A percentile compares a stretch with the other conserved stretches of the same genome.
Conservation (phyloP, 2,888 invertebrate species). For the Tuta absoluta region DNA sequence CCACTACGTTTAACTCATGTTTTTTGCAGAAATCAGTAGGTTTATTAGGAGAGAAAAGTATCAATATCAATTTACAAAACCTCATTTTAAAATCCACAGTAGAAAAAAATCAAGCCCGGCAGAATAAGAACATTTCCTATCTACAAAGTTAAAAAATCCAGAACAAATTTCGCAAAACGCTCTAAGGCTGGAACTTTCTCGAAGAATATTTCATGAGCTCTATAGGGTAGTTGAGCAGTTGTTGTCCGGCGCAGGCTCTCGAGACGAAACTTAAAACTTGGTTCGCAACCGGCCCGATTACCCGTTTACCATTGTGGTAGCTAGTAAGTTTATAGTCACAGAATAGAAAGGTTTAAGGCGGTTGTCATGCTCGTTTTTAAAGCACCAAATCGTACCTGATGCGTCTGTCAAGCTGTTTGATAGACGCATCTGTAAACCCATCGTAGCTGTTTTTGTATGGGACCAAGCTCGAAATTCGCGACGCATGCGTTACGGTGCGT, state of each 20-base stretch:
- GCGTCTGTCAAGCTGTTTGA: no score
- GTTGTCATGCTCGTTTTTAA: no score
- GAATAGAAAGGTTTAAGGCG: no score
- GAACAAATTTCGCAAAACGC: not conserved
- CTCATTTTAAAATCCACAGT: not conserved
- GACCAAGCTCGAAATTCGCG: no score
- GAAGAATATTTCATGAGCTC: slow-evolving; percentile 7
- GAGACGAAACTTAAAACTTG: slow-evolving; percentile 2
- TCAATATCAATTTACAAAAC: no score
- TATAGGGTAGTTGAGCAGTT: not conserved
- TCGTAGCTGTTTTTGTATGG: no score
- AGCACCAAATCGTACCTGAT: no score
- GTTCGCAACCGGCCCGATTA: not conserved
- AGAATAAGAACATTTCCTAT: not conserved
- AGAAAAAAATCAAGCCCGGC: not conserved
- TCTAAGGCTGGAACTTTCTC: not conserved
- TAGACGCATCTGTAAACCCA: no score
- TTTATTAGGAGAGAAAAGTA: no score
- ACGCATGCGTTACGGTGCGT: no score
- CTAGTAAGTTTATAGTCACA: not conserved
- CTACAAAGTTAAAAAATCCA: slow-evolving; percentile 3
- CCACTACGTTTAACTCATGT: no score
- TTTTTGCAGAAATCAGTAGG: no score
- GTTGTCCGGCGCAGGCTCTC: slow-evolving; percentile 32
- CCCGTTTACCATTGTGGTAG: not conserved